phyloP scores from a whole-genome alignment of 2,888 invertebrate species.

The Hetaerina titia region DNA sequence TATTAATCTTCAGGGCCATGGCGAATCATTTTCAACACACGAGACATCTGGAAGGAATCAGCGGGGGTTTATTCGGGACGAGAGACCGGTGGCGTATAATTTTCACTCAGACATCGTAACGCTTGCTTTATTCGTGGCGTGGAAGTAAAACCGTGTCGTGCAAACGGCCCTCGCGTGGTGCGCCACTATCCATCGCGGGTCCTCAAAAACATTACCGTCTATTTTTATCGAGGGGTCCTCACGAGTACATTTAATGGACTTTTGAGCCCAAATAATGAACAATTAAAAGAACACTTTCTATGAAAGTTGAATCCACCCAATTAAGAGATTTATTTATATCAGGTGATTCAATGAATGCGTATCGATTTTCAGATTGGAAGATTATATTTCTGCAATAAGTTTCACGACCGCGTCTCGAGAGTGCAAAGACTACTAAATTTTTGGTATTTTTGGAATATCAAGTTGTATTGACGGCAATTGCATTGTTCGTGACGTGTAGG shows the following conservation, averaged over 20 bases:
- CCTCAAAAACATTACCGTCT: neutral
- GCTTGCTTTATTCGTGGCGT: neutral
- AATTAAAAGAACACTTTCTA: neutral
- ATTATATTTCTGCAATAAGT: neutral
- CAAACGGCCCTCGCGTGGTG: neutral
- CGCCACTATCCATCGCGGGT: neutral
- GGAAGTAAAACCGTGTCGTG: neutral
- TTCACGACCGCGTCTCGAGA: neutral
- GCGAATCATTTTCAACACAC: neutral
- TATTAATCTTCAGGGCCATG: neutral
- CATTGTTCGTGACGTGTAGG: neutral
- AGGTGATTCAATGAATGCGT: neutral
- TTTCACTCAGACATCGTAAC: neutral
- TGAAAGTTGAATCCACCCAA: neutral
- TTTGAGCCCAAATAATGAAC: neutral
- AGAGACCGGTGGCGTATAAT: neutral
- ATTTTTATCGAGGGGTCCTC: neutral
- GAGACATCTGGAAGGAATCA: neutral
- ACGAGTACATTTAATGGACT: neutral
- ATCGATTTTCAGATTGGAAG: neutral
- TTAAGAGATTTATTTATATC: neutral
- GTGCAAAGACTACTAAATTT: no score
- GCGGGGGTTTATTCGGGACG: neutral
- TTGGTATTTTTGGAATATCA: neutral
- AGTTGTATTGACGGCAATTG: no score